Evolutionary conservation across 1,140 invertebrate species (phyloP).

Genomic region (Rhopalosiphum padi): DNA sequence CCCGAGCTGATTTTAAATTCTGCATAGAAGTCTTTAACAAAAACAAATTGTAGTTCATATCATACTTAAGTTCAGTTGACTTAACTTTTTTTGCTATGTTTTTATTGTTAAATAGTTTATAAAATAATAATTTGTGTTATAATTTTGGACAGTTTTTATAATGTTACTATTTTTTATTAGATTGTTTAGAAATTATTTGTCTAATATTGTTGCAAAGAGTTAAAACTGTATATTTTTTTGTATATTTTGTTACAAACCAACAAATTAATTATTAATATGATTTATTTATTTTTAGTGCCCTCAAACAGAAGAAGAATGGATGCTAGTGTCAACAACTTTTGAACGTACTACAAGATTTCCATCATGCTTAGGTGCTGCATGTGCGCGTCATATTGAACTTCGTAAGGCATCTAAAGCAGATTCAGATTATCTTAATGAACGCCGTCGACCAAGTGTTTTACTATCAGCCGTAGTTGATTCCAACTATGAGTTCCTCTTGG

Average conservation of each 20-base stretch:
- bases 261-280: neutral
- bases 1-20: neutral
- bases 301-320: constrained; percentile 61
- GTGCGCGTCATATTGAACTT: constrained; percentile 61
- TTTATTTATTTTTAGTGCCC: constrained; percentile 43
- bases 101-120: neutral
- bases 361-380: constrained; percentile 64
- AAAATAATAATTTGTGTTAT: neutral
- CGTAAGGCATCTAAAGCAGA: constrained; percentile 62
- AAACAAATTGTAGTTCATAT: constrained; percentile 41
- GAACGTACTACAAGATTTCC: constrained; percentile 64
- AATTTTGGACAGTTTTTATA: too few species aligned
- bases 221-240: neutral
- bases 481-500: constrained; percentile 61
- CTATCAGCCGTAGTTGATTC: constrained; percentile 64
- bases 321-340: constrained; percentile 61
- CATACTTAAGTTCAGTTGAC: neutral
- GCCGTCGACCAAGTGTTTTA: constrained; percentile 63
- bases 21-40: neutral
- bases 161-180: neutral
- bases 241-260: neutral
- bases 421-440: constrained; percentile 64
- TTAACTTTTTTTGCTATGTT: neutral
- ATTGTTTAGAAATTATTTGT: too few species aligned
- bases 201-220: neutral